Evolutionary conservation across 1,140 invertebrate species (phyloP), one percentile per base, ranked within the genome.

Genomic region (Drosophila micromelanica): DNA sequence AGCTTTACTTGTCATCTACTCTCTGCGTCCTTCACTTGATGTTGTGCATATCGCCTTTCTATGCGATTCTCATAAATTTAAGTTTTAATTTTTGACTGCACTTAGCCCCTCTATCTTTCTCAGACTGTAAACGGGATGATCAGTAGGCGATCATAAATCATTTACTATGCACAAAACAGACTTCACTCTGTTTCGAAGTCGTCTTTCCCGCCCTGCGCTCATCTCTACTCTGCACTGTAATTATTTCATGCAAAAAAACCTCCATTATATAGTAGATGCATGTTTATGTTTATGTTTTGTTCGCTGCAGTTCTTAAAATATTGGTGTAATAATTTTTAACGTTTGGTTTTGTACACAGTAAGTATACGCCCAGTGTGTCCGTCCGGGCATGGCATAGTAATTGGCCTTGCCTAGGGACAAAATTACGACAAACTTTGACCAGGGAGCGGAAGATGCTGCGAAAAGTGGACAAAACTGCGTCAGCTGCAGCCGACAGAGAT

Each of bases 401-500:
- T 63, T 63, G 61, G 61, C 61, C 61, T 63, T 43, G 48, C 23
- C 46, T 15, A 12, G 46, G 43, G 43, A 48, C 49, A 43, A 43
- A 51, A 32, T 37, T 38, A 9, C 45, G 27, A 48, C 30, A 51
- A 62, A 62, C 20, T 49, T 48, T 62, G 59, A 60, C 43, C 57
- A 48, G 57, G 23, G 13, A 57, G 55, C 55, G 55, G 55, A 57
- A 57, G 42, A 45, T 8, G 13, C 43, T n/a, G 55, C 27, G 40
- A 45, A 57, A 57, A 48, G 27, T 63, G 54, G 60, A 38, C 69
- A 72, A 57, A 77, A 80, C 61, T 80, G 77, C 78, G 78, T 46
- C 76, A 75, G 68, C 32, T 62, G 32, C 35, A 40, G 52, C 38
- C 35, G 62, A 20, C 51, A 51, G 48, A 55, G 61, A 76, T 62